Evolutionary conservation across 2,113 vertebrate genomes (phyloP), one percentile per base, ranked within the genome.

Genomic region (Catharus fuscescens): DNA sequence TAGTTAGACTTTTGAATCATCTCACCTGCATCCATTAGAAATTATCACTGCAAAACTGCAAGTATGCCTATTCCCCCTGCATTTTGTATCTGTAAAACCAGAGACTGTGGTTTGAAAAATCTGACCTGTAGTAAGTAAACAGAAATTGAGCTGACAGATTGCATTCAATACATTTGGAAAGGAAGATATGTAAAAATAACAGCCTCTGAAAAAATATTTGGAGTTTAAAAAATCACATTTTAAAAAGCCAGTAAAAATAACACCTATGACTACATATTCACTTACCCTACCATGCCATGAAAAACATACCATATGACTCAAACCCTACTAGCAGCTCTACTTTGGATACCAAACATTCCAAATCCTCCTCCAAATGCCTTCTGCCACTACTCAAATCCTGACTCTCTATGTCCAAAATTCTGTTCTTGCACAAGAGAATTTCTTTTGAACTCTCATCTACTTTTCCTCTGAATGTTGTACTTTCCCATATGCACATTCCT

Each of bases 161-260:
- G 56, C 88, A 91, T 50, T 93, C 60, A 88, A 90, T 47, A 62
- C 20, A 57, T 78, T 77, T 94, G 65, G 85, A 91, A 84, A 90
- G 74, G 59, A 80, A 66, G 59, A 59, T 52, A 62, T 7, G 31
- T 59, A 92, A 80, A 96, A 95, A 92, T 66, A 86, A 96, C 61
- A 86, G 45, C 40, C 61, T 91, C 90, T 92, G 84, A 96, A 78
- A 90, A 93, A 95, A 90, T 93, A 89, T 53, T 60, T 88, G 62
- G 71, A 73, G 50, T 84, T 90, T 71, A 10, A 91, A 93, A 92
- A 97, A 88, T 53, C 36, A 31, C 28, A 60, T 71, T 90, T 90
- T 65, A 56, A 93, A 95, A 92, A 84, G 87, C 74, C 66, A 71
- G 79, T 89, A 86, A 86, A 94, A 89, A 82, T 34, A 96, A 85